A percentile compares a stretch with the other conserved stretches of the same genome.
phyloP scores from a whole-genome alignment of 2,888 invertebrate species.

The Artemia sp. region DNA sequence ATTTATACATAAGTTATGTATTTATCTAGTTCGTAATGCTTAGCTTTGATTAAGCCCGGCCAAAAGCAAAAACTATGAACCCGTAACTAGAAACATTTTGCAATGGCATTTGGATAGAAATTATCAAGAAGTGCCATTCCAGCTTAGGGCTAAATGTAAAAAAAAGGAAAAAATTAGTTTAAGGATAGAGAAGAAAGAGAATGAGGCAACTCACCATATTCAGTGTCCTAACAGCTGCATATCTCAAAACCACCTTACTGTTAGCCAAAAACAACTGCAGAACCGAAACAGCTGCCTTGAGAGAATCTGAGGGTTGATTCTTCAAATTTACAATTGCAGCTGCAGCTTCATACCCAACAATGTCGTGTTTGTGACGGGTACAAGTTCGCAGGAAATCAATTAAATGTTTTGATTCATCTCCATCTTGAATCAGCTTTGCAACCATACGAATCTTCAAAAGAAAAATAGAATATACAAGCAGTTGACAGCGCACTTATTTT shows the following conservation, averaged over 20 bases:
- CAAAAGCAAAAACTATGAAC: too few species aligned
- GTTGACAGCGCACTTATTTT: too few species aligned
- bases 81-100: too few species aligned
- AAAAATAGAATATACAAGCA: too few species aligned
- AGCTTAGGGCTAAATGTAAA: too few species aligned
- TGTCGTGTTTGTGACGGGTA: slow-evolving; percentile 90
- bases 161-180: too few species aligned
- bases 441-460: slow-evolving; percentile 63
- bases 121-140: too few species aligned
- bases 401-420: slow-evolving; percentile 48
- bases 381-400: slow-evolving; percentile 86
- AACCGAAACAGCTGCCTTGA: slow-evolving; percentile 87
- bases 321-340: slow-evolving; percentile 86
- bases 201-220: slow-evolving; percentile 41
- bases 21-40: too few species aligned
- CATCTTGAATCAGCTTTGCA: slow-evolving; percentile 76
- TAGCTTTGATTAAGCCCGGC: too few species aligned
- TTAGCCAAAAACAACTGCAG: slow-evolving; percentile 95
- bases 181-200: too few species aligned
- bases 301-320: slow-evolving; percentile 61
- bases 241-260: slow-evolving; percentile 79
- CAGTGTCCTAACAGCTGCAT: slow-evolving; percentile 93
- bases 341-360: slow-evolving; percentile 98
- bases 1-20: too few species aligned
- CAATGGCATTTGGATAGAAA: too few species aligned